Evolutionary conservation across 2,888 invertebrate genomes (phyloP).

Genomic region (Yponomeuta sedellus): DNA sequence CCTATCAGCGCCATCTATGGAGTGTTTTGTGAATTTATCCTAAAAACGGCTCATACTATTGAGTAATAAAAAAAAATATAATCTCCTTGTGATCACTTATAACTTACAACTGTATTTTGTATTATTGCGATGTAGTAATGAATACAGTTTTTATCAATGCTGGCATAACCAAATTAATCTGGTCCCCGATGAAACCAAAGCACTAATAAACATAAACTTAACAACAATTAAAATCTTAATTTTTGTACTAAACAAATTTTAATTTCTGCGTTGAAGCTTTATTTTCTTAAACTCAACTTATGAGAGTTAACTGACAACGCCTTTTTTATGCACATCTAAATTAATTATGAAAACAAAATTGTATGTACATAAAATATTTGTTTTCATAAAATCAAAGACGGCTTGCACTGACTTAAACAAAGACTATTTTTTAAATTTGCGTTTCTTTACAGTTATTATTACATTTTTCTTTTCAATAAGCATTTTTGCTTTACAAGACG

Average conservation of each 20-base stretch:
- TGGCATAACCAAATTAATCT: slow-evolving; percentile 35
- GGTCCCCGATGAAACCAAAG: slow-evolving; percentile 70
- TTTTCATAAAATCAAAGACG: no score
- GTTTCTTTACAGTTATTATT: slow-evolving; percentile 1
- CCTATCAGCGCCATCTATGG: no score
- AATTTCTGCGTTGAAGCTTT: not conserved
- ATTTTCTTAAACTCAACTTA: slow-evolving; percentile 5
- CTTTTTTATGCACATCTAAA: no score
- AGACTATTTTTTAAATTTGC: not conserved
- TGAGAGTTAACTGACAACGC: not conserved
- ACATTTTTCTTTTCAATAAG: not conserved
- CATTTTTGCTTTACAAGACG: not conserved
- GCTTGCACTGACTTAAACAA: no score
- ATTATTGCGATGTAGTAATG: slow-evolving; percentile 6
- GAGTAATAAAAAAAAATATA: no score
- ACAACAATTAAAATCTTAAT: slow-evolving; percentile 1
- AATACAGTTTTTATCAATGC: slow-evolving; percentile 40
- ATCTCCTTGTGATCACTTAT: not conserved
- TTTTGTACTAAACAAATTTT: not conserved
- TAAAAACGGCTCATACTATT: no score
- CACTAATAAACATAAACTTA: slow-evolving; percentile 38
- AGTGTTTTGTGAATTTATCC: no score
- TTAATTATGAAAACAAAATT: no score
- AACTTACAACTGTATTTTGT: not conserved
- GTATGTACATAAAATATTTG: no score